Evolutionary conservation across 2,797 vertebrate species (phyloP).

Genomic region (Eidolon dupreanum): DNA sequence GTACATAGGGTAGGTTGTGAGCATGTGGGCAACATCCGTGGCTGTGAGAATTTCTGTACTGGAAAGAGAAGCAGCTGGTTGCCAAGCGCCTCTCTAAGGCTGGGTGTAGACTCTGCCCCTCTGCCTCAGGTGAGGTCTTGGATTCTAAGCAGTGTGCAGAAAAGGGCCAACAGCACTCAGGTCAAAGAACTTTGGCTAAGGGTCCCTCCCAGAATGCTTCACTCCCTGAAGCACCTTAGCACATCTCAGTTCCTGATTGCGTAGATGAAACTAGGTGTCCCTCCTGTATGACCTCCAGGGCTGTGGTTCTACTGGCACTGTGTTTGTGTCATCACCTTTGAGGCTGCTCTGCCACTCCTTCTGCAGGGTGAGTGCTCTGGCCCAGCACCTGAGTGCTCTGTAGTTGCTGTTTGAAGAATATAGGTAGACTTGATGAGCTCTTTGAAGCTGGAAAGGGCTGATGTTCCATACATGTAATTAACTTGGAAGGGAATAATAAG

Average conservation of each 20-base stretch:
- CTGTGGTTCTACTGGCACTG: not conserved
- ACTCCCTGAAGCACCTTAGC: not conserved
- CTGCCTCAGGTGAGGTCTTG: not conserved
- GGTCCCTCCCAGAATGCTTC: not conserved
- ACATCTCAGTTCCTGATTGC: not conserved
- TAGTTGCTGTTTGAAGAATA: not conserved
- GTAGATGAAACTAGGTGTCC: not conserved
- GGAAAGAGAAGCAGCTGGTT: not conserved
- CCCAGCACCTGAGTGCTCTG: fast-evolving
- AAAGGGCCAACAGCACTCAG: not conserved
- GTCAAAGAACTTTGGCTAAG: not conserved
- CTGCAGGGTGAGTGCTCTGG: not conserved
- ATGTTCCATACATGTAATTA: not conserved
- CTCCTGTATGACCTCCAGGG: no score
- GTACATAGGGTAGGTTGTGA: fast-evolving
- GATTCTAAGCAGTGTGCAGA: not conserved
- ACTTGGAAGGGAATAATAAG: not conserved
- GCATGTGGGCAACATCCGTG: not conserved
- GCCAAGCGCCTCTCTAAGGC: not conserved
- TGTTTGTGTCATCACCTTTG: not conserved
- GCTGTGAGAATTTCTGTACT: not conserved
- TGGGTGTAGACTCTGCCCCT: not conserved
- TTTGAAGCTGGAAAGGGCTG: not conserved
- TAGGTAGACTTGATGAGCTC: not conserved
- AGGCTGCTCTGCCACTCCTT: not conserved